Conservation (phyloP, 2,113 vertebrate genomes). For the Oryzias melastigma region DNA sequence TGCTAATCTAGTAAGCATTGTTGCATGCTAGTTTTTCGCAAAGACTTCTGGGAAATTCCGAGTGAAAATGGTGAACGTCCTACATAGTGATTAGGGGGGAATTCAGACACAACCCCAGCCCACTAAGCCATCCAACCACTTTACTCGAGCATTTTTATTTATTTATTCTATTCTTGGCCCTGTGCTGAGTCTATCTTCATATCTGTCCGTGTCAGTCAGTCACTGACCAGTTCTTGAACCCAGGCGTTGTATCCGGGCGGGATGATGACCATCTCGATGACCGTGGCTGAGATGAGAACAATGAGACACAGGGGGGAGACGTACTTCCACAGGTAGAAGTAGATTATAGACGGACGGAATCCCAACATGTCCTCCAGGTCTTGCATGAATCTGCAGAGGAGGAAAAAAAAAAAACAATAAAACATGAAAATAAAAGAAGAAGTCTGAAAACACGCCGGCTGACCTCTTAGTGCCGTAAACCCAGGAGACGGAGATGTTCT, state of each 20-base stretch:
- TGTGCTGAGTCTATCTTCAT: too few relatives aligned
- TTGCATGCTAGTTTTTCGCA: too few relatives aligned
- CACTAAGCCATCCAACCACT: too few relatives aligned
- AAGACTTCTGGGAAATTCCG: too few relatives aligned
- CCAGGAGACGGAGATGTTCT: slow-evolving; percentile 96
- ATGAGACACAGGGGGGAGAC: slow-evolving; percentile 94
- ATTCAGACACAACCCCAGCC: too few relatives aligned
- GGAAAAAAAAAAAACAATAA: neutral
- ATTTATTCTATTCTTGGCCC: too few relatives aligned
- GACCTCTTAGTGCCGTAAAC: slow-evolving; percentile 97
- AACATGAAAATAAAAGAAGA: too few relatives aligned
- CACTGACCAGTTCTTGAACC: slow-evolving; percentile 92
- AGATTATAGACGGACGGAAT: slow-evolving; percentile 86
- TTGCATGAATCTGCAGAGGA: slow-evolving; percentile 89
- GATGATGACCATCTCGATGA: slow-evolving; percentile 91
- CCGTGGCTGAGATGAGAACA: slow-evolving; percentile 86
- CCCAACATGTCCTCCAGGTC: slow-evolving; percentile 98
- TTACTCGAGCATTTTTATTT: too few relatives aligned
- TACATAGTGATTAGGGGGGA: too few relatives aligned
- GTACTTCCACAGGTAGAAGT: slow-evolving; percentile 98
- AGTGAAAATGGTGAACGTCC: too few relatives aligned
- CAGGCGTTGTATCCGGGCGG: slow-evolving; percentile 95
- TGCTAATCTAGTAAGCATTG: too few relatives aligned
- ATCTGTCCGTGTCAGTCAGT: too few relatives aligned
- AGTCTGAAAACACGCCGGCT: neutral